Base-by-base conservation (phyloP, 2,113 vertebrate species). In the Syngnathus typhle region DNA sequence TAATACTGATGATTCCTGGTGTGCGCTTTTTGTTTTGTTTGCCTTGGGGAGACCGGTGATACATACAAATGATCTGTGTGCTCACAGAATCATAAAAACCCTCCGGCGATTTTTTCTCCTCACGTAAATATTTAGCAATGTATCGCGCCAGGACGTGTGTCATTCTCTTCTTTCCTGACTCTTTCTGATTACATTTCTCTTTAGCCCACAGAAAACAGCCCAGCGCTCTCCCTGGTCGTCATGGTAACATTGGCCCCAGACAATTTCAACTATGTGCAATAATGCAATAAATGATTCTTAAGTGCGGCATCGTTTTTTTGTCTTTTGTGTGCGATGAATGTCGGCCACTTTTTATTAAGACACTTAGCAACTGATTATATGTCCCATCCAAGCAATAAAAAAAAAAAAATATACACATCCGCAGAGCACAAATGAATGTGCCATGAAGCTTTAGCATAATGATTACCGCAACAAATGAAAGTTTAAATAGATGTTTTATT, bases 11-110 rank as follows among this genome's bases (percentile, higher is more conserved):
- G 32, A 12, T 69, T 61, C 43, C 59, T 69, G 1, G 44, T 47
- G 55, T 63, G 49, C 41, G 71, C 61, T 73, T 52, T 39, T 68
- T 72, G 27, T 59, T 64, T 46, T 52, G 32, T 23, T 54, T 13
- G 18, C 68, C 70, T 70, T 27, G 8, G 38, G 41, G 43, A 32
- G 36, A 73, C 49, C 66, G 71, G 66, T 44, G 65, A 64, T 72
- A 67, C 69, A 78, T 68, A 64, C 60, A 70, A 75, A 74, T 61
- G 19, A 69, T 64, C 32, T 56, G 21, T 51, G 43, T 69, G 63
- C 32, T 1, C 7, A 38, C 37, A 73, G 19, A 71, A 73, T 75
- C 13, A 70, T 39, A 37, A 51, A 65, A 71, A 70, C 21, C 49
- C 3, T 39, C 18, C 21, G 12, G 71, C 47, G 19, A 1, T 32